Base-by-base conservation (phyloP, 2,113 vertebrate genomes). In the Arothron firmamentum region DNA sequence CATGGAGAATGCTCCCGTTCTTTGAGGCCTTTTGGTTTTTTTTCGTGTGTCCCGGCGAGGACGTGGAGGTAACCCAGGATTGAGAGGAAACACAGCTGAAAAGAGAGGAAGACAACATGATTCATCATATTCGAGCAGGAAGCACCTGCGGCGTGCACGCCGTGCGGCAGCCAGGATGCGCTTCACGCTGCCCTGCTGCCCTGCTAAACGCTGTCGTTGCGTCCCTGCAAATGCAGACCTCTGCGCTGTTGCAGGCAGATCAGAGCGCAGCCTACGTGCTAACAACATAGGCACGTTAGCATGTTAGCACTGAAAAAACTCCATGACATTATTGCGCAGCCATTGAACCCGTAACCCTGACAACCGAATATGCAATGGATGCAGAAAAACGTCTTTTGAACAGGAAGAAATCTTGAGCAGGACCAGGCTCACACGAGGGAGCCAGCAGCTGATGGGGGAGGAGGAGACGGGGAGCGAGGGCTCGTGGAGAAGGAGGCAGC, bases 51-150 rank as follows among this genome's bases (percentile, higher is more conserved):
- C 5, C 8, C 15, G 5, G 2, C 21, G 67, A 70, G 70, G 57
- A 64, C 18, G 43, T 41, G 60, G 58, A 68, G 59, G 71, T 65
- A 57, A 59, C 13, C 18, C 47, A 28, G n/a, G 67, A 62, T 75
- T 75, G 61, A 74, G 60, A 80, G 77, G 84, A 86, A 86, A 70
- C 52, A 51, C 72, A 70, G 56, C 53, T 61, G 67, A 82, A 82
- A 81, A 65, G 47, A 67, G 66, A 79, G 82, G 82, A 88, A 84
- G 83, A 73, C 65, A n/a, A 55, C 43, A 38, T 75, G 77, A 85
- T 77, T 83, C 70, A 75, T 81, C 71, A 65, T 49, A 78, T 83
- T 77, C 67, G 67, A 65, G 69, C 81, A 85, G 86, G 86, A 88
- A 87, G 73, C 86, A 88, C 74, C 84, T 85, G 83, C 75, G 60